Conservation (phyloP, 2,797 vertebrate genomes). For the Sus cebifrons region DNA sequence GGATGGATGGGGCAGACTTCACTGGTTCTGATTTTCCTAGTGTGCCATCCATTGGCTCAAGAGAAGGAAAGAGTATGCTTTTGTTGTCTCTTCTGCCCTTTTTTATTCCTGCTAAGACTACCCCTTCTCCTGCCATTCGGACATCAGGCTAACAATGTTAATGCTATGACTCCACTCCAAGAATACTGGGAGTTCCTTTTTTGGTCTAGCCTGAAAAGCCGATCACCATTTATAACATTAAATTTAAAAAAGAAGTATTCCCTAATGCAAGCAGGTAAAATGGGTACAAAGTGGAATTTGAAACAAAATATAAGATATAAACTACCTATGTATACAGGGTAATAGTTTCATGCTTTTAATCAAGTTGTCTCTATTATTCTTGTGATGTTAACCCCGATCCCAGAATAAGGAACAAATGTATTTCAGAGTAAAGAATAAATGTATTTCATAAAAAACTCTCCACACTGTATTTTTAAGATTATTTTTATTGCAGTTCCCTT, state of each 20-base stretch:
- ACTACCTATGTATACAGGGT: neutral
- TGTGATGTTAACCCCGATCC: slow-evolving; percentile 22
- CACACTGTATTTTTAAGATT: neutral
- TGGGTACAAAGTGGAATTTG: neutral
- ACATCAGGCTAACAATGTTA: neutral
- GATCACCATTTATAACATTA: neutral
- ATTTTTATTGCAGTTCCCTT: neutral
- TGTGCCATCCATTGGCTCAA: neutral
- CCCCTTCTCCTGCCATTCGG: neutral
- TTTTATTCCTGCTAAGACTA: neutral
- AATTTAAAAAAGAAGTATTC: slow-evolving; percentile 24
- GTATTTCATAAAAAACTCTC: slow-evolving; percentile 30
- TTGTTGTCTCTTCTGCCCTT: neutral
- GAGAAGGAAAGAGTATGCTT: neutral
- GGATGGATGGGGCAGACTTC: neutral
- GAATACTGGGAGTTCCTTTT: slow-evolving; percentile 15
- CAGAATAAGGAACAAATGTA: slow-evolving; percentile 34
- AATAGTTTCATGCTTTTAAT: slow-evolving; percentile 28
- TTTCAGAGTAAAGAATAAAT: too few relatives aligned
- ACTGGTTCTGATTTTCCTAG: neutral
- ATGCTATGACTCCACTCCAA: neutral
- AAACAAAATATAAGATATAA: slow-evolving; percentile 42
- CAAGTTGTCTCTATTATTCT: slow-evolving; percentile 47
- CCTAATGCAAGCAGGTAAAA: neutral
- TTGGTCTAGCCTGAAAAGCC: neutral